Conservation (phyloP, 2,888 invertebrate species). For the Cenopis cana region DNA sequence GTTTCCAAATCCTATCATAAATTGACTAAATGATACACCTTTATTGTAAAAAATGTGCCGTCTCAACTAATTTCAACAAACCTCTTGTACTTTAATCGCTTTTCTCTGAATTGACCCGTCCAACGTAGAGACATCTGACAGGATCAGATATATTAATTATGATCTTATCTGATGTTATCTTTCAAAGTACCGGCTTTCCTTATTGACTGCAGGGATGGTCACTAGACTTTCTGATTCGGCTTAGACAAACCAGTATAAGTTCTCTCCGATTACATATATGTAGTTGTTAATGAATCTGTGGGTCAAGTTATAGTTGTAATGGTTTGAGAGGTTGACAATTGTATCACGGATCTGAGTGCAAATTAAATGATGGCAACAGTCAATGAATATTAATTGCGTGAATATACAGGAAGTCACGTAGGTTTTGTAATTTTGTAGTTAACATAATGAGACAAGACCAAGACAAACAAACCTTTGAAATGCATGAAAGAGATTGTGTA, state of each 20-base stretch:
- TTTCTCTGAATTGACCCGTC: conserved; percentile 29
- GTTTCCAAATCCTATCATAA: too few relatives aligned
- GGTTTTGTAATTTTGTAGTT: conserved; percentile 2
- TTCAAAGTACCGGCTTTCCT: conserved; percentile 14
- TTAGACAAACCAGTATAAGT: neutral
- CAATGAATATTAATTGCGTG: conserved; percentile 25
- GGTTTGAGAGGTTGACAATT: neutral
- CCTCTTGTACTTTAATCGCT: neutral
- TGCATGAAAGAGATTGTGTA: too few relatives aligned
- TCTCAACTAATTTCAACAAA: neutral
- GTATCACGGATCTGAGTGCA: conserved; percentile 17
- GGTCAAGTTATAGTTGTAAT: neutral
- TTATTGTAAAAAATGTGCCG: too few relatives aligned
- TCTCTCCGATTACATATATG: too few relatives aligned
- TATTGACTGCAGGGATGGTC: neutral
- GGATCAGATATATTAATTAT: conserved; percentile 27
- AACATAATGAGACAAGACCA: neutral
- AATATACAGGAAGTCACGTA: conserved; percentile 28
- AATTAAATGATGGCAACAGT: conserved; percentile 16
- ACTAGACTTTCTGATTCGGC: neutral
- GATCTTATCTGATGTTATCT: conserved; percentile 36
- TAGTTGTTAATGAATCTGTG: too few relatives aligned
- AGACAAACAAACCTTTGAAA: too few relatives aligned
- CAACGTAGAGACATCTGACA: conserved; percentile 21
- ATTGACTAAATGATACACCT: too few relatives aligned